Base-by-base conservation (phyloP, 2,797 vertebrate genomes). In the Phoebastria nigripes region DNA sequence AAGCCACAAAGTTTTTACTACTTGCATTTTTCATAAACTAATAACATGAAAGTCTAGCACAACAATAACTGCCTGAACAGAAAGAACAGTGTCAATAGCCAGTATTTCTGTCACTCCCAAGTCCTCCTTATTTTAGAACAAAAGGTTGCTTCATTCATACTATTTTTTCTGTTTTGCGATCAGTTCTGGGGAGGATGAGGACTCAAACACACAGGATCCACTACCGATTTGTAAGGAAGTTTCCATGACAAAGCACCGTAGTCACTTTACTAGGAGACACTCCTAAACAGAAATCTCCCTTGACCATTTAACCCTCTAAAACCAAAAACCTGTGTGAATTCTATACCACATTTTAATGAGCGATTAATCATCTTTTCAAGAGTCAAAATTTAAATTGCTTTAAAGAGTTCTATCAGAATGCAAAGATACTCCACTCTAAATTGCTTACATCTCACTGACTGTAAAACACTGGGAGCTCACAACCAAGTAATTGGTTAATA, bases 11-110 rank as follows among this genome's bases (percentile, higher is more conserved):
- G 54, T 78, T 93, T 94, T 66, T 83, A 94, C 90, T 93, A 93
- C 55, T 96, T 95, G 87, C 46, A 55, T 96, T 96, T 91, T 91
- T 94, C 70, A 73, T 91, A 86, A 96, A 90, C 87, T 93, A 94
- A 11, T 90, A 94, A 93, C 94, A 83, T 74, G 47, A 52, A 97
- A 93, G 62, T 93, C 56, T 91, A 96, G 65, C 81, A 90, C 90
- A 93, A 89, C 69, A 84, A 85, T 35, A 94, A 87, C 59, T 88
- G 80, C 58, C 69, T 78, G 33, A 96, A 95, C 81, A 82, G 69
- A 91, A 93, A 65, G 37, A 88, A 89, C 89, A 94, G 92, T 51
- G 76, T 90, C 82, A 91, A 79, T 29, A 94, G 90, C 78, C 83
- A 89, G 81, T 54, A 47, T 54, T 73, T 66, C 35, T 87, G 73